These are phyloP conservation scores for Mimas tiliae DNA, from an alignment of 2,888 invertebrate species.

Conservation along the genomic window DNA sequence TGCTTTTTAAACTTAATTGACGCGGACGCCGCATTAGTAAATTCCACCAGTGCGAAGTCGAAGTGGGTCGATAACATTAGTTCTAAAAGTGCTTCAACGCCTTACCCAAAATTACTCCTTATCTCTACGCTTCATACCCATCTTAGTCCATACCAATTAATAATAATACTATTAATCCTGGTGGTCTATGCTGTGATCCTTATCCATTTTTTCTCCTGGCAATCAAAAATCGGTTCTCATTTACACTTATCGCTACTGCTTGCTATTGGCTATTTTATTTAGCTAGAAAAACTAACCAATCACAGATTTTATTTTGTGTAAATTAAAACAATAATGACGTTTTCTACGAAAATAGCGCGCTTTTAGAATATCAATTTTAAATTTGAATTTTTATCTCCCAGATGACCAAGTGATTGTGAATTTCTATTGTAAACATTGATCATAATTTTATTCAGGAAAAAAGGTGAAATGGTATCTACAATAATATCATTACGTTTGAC, in stretches of 20 bases:
- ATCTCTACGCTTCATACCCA: no score
- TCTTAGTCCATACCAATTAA: no score
- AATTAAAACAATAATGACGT: constrained; percentile 40
- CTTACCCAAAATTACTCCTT: no score
- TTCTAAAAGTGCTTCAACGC: no score
- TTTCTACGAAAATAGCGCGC: constrained; percentile 70
- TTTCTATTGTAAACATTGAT: constrained; percentile 3
- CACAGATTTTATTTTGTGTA: not conserved
- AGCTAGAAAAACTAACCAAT: constrained; percentile 26
- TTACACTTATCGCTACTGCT: not conserved
- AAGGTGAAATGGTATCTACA: constrained; percentile 19
- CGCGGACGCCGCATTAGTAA: no score
- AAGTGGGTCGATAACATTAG: no score
- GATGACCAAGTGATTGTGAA: not conserved
- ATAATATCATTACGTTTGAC: constrained; percentile 27
- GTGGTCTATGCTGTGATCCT: not conserved
- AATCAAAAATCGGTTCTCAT: not conserved
- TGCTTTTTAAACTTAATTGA: no score
- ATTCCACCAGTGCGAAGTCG: no score
- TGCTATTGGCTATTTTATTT: constrained; percentile 14
- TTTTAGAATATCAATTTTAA: constrained; percentile 51
- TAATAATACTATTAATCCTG: not conserved
- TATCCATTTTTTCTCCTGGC: not conserved
- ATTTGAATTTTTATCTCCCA: constrained; percentile 39
- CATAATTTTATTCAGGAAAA: not conserved